phyloP scores from a whole-genome alignment of 2,888 invertebrate species.

The Schrankia costaestrigalis region DNA sequence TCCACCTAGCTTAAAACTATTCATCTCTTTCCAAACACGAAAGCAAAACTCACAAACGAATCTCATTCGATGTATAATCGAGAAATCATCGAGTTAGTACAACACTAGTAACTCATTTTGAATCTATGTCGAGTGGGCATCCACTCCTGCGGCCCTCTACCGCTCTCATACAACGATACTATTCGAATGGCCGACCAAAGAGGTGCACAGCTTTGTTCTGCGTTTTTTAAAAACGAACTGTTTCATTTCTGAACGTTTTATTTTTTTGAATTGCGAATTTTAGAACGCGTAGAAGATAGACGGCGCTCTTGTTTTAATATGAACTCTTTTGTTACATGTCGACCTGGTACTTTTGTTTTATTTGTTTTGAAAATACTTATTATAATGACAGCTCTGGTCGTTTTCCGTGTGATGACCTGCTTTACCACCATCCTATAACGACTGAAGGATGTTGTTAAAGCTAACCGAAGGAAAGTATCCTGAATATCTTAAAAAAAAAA shows the following conservation, averaged over 20 bases:
- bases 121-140: constrained; percentile 50
- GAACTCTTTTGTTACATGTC: constrained; percentile 3
- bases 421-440: too few relatives aligned
- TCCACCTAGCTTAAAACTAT: too few relatives aligned
- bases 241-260: constrained; percentile 18
- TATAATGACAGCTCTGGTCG: too few relatives aligned
- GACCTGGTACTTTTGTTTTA: constrained; percentile 6
- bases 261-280: constrained; percentile 12
- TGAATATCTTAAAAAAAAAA: too few relatives aligned
- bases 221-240: constrained; percentile 24
- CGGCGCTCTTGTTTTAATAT: neutral
- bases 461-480: too few relatives aligned
- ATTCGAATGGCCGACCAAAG: constrained; percentile 45
- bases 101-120: constrained; percentile 26
- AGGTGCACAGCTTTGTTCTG: constrained; percentile 39
- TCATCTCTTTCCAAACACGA: too few relatives aligned
- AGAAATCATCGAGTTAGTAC: constrained; percentile 11
- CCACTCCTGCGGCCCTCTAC: constrained; percentile 37
- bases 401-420: too few relatives aligned
- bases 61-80: too few relatives aligned
- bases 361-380: too few relatives aligned
- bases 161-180: constrained; percentile 41
- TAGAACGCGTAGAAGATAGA: constrained; percentile 2
- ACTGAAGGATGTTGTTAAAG: too few relatives aligned
- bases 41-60: too few relatives aligned